Evolutionary conservation across 2,888 invertebrate genomes (phyloP).

Genomic region (Ptychoptera contaminata): DNA sequence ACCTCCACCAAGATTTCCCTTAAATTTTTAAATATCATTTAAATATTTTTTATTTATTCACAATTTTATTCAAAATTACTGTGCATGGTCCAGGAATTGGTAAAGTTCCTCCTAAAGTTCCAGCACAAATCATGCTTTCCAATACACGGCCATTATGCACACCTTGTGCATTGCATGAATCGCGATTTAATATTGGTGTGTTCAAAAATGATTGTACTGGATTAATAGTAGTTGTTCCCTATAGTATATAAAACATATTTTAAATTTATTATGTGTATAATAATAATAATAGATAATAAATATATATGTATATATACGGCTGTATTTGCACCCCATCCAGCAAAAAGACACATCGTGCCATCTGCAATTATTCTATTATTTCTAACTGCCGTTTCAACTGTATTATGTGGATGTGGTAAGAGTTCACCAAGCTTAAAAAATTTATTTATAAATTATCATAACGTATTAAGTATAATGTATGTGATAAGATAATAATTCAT

Average conservation of each 20-base stretch:
- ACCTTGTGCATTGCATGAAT: slow-evolving; percentile 4
- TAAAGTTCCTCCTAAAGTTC: not conserved
- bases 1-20: slow-evolving; percentile 8
- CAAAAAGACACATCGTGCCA: slow-evolving; percentile 6
- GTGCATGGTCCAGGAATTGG: slow-evolving; percentile 4
- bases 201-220: not conserved
- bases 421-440: slow-evolving; percentile 2
- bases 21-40: too few relatives aligned
- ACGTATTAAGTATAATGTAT: not conserved
- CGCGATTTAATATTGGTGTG: slow-evolving; percentile 4
- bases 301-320: not conserved
- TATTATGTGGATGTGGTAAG: slow-evolving; percentile 5
- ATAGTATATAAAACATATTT: not conserved
- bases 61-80: too few relatives aligned
- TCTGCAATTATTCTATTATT: slow-evolving; percentile 7
- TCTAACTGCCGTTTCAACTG: slow-evolving; percentile 6
- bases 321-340: slow-evolving; percentile 6
- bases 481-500: not conserved
- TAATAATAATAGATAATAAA: not conserved
- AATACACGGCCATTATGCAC: slow-evolving; percentile 2
- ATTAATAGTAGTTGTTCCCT: not conserved
- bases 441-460: not conserved
- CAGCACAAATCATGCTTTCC: slow-evolving; percentile 8
- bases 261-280: not conserved
- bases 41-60: too few relatives aligned